Evolutionary conservation across 2,888 invertebrate species (phyloP).

Genomic region (Caenorhabditis macrosperma): DNA sequence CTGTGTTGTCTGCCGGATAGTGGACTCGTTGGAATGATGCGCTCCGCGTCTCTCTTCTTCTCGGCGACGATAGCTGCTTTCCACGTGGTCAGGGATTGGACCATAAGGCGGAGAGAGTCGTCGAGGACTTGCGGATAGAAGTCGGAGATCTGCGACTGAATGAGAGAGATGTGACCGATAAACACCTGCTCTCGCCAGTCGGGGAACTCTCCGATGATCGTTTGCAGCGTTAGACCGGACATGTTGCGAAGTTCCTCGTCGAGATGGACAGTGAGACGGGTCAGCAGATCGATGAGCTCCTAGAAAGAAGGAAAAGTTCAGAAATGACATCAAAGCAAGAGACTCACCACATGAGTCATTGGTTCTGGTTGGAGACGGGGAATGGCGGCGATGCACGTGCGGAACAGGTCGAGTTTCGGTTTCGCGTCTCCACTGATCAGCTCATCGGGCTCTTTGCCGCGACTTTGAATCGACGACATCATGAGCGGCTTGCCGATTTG

Average conservation of each 20-base stretch:
- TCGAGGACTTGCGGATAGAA: slow-evolving; percentile 92
- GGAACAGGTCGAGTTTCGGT: slow-evolving; percentile 95
- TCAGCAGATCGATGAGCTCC: slow-evolving; percentile 94
- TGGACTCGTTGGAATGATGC: slow-evolving; percentile 10
- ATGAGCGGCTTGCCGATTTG: slow-evolving; percentile 97
- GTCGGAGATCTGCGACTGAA: slow-evolving; percentile 83
- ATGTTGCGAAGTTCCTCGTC: slow-evolving; percentile 93
- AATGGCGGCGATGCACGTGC: slow-evolving; percentile 98
- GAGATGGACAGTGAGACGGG: slow-evolving; percentile 95
- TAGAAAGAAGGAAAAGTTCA: slow-evolving; percentile 81
- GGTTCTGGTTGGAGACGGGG: slow-evolving; percentile 97
- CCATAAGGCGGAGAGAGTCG: slow-evolving; percentile 92
- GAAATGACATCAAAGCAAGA: background rate
- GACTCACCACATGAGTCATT: slow-evolving; percentile 86
- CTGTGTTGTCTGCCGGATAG: background rate
- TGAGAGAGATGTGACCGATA: slow-evolving; percentile 81
- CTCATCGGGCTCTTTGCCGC: slow-evolving; percentile 86
- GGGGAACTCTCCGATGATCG: slow-evolving; percentile 94
- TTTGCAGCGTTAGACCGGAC: slow-evolving; percentile 84
- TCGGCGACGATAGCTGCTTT: slow-evolving; percentile 85
- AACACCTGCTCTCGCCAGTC: slow-evolving; percentile 98
- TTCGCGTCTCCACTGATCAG: slow-evolving; percentile 90
- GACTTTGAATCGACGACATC: slow-evolving; percentile 95
- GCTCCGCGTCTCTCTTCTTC: slow-evolving; percentile 50
- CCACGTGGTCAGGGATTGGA: slow-evolving; percentile 94